Evolutionary conservation across 2,888 invertebrate species (phyloP).

Genomic region (Ophion ellenae): DNA sequence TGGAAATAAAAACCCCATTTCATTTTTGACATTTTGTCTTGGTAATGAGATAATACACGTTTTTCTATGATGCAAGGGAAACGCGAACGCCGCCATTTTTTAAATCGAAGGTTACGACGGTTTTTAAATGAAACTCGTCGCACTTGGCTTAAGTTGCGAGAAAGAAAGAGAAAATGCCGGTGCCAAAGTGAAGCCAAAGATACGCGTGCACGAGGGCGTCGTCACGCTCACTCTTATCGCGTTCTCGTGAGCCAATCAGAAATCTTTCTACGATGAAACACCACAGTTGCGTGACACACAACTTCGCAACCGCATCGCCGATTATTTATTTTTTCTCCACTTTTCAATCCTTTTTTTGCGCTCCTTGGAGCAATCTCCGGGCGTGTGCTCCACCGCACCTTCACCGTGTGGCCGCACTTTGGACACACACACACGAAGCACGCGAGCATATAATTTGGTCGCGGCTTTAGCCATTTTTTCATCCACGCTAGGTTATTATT

Average conservation of each 20-base stretch:
- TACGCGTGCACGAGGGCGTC: constrained; percentile 69
- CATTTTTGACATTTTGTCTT: background rate
- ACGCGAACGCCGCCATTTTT: background rate
- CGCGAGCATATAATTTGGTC: constrained; percentile 20
- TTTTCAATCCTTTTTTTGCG: constrained; percentile 75
- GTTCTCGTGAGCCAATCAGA: constrained; percentile 62
- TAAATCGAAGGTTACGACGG: background rate
- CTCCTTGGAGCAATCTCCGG: constrained; percentile 70
- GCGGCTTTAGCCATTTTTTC: constrained; percentile 13
- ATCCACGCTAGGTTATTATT: constrained; percentile 7
- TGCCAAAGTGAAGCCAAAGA: constrained; percentile 44
- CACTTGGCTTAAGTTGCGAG: constrained; percentile 14
- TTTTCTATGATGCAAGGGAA: constrained; percentile 3
- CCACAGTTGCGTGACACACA: constrained; percentile 64
- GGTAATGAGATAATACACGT: background rate
- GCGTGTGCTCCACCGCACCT: constrained; percentile 63
- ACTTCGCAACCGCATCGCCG: constrained; percentile 70
- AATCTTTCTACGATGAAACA: constrained; percentile 29
- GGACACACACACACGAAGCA: constrained; percentile 7
- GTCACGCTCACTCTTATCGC: constrained; percentile 59
- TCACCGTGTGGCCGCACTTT: constrained; percentile 15
- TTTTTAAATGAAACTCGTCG: constrained; percentile 13
- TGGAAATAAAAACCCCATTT: background rate
- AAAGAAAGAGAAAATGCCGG: constrained; percentile 14
- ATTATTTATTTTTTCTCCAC: constrained; percentile 79